phyloP scores from a whole-genome alignment of 2,888 invertebrate genomes.

The Auanema sp. region DNA sequence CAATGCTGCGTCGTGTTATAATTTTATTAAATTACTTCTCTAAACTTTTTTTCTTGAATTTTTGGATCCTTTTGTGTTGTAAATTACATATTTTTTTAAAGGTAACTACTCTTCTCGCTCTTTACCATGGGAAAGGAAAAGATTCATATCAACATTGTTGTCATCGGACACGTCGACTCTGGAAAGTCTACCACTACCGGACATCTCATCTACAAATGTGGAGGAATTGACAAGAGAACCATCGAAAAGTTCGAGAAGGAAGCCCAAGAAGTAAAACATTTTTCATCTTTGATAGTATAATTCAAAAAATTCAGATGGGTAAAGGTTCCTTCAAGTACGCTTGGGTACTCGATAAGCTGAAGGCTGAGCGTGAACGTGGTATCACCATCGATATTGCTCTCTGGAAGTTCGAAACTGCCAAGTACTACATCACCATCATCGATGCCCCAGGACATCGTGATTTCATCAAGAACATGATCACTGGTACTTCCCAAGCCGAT shows the following conservation, averaged over 20 bases:
- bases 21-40: too few relatives aligned
- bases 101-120: too few relatives aligned
- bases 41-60: too few relatives aligned
- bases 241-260: conserved; percentile 99
- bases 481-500: conserved; percentile 81
- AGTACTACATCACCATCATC: conserved; percentile 75
- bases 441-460: conserved; percentile 99
- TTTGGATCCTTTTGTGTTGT: too few relatives aligned
- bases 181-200: conserved; percentile 96
- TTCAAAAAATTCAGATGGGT: conserved; percentile 47
- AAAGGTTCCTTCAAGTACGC: conserved; percentile 98
- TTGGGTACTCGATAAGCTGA: conserved; percentile 99
- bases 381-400: conserved; percentile 65
- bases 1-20: too few relatives aligned
- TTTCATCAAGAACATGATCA: conserved; percentile 99
- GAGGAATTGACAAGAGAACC: conserved; percentile 99
- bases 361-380: conserved; percentile 69
- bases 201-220: conserved; percentile 97
- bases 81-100: too few relatives aligned
- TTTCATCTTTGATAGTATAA: background rate
- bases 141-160: conserved; percentile 96
- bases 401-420: conserved; percentile 64
- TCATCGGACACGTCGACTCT: conserved; percentile 97
- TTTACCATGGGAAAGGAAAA: conserved; percentile 89
- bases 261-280: conserved; percentile 75